phyloP scores from a whole-genome alignment of 1,140 invertebrate genomes.

The Drosophila malerkotliana region DNA sequence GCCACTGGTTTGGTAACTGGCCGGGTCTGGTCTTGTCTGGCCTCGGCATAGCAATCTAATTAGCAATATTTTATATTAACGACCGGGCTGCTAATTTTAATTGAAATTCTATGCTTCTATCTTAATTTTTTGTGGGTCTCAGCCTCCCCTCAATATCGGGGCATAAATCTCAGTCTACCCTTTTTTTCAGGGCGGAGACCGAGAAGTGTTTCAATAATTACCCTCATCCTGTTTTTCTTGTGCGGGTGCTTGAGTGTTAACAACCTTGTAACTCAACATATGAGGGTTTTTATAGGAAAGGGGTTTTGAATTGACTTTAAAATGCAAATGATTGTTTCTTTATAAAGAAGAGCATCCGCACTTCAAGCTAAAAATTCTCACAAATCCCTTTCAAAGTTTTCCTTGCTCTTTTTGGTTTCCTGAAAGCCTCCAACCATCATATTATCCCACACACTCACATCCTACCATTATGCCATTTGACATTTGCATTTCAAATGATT shows the following conservation, averaged over 20 bases:
- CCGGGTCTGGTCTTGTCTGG: neutral
- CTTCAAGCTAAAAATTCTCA: neutral
- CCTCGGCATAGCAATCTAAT: constrained; percentile 60
- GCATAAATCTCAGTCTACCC: constrained; percentile 65
- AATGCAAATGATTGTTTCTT: neutral
- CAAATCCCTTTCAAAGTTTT: neutral
- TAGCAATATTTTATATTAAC: constrained; percentile 81
- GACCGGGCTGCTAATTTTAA: constrained; percentile 76
- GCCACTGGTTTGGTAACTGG: constrained; percentile 28
- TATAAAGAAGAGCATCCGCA: neutral
- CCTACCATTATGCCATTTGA: constrained; percentile 57
- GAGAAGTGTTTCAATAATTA: constrained; percentile 65
- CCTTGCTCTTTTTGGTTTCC: constrained; percentile 28
- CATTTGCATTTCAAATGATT: constrained; percentile 76
- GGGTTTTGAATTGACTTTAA: neutral
- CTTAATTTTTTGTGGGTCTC: constrained; percentile 10
- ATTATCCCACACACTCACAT: constrained; percentile 6
- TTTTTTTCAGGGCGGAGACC: constrained; percentile 22
- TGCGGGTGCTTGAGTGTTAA: constrained; percentile 25
- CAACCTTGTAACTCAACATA: constrained; percentile 1
- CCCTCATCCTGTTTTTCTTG: constrained; percentile 51
- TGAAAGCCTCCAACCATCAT: constrained; percentile 26
- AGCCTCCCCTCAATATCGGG: constrained; percentile 1
- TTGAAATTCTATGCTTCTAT: constrained; percentile 71
- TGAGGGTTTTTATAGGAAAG: constrained; percentile 3